Conservation (phyloP, 2,113 vertebrate genomes). For the Psophia crepitans region DNA sequence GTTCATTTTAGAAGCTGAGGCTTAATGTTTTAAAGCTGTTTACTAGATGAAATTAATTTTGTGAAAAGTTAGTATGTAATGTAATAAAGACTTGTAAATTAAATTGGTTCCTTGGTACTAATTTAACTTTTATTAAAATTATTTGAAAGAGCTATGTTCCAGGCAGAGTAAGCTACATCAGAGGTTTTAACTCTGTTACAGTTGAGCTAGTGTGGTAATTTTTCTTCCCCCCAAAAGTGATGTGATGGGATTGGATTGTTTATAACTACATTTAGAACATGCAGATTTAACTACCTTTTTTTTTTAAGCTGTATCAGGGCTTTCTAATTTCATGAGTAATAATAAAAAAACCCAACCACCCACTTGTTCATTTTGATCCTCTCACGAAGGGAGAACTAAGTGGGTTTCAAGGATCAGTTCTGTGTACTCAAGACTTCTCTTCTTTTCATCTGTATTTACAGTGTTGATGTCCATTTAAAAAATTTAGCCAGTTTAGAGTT, state of each 20-base stretch:
- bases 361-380: not conserved
- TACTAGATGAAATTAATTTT: not conserved
- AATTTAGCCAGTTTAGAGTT: not conserved
- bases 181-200: not conserved
- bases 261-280: not conserved
- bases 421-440: not conserved
- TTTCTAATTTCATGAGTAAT: not conserved
- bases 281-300: not conserved
- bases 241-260: not conserved
- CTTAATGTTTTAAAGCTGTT: not conserved
- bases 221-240: not conserved
- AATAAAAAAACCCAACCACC: fast-evolving
- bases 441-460: not conserved
- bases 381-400: not conserved
- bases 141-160: not conserved
- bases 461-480: not conserved
- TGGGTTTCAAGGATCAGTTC: not conserved
- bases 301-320: not conserved
- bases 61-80: not conserved
- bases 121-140: not conserved
- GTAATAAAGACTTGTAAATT: not conserved
- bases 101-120: not conserved
- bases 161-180: not conserved
- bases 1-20: not conserved
- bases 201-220: not conserved